Conservation (phyloP, 2,113 vertebrate genomes). For the Ptilonorhynchus violaceus region DNA sequence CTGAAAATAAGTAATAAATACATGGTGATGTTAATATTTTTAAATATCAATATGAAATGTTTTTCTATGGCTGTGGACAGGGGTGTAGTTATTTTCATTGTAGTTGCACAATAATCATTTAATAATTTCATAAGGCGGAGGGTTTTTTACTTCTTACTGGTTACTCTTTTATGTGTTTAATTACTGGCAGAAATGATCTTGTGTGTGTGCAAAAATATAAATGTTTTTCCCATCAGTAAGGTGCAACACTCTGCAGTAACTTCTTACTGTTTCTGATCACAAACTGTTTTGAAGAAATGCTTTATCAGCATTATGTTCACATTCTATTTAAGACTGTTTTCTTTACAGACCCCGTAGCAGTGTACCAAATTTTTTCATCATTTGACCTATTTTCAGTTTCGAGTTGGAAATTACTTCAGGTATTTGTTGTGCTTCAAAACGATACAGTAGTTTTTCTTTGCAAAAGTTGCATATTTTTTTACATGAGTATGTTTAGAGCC, state of each 20-base stretch:
- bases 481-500: background rate
- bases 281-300: background rate
- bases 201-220: background rate
- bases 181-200: background rate
- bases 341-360: background rate
- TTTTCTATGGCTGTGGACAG: background rate
- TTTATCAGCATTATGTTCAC: background rate
- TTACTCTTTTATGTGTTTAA: background rate
- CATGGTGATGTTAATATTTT: background rate
- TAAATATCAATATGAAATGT: background rate
- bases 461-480: background rate
- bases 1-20: background rate
- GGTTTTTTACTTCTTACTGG: background rate
- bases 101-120: background rate
- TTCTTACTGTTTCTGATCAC: background rate
- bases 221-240: background rate
- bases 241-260: background rate
- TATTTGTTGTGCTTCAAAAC: background rate
- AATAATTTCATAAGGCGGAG: background rate
- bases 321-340: background rate
- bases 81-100: background rate
- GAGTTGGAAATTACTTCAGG: background rate
- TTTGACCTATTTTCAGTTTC: background rate
- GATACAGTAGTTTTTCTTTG: background rate
- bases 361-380: background rate